Base-by-base conservation (phyloP, 2,888 invertebrate genomes). In the Ctena decussata region DNA sequence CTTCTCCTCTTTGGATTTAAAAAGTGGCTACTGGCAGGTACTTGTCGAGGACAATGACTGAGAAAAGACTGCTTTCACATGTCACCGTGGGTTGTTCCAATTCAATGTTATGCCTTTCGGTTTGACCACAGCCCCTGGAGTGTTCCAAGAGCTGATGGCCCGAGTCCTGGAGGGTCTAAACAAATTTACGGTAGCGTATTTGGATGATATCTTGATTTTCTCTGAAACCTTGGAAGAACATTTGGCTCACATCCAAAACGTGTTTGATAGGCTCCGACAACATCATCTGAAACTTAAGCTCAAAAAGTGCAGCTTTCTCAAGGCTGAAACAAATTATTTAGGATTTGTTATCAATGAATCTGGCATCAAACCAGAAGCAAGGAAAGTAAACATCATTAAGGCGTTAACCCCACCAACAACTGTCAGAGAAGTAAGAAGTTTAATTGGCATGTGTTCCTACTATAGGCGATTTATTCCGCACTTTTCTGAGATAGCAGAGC, bases 201-300 rank as follows among this genome's bases (percentile, higher is more conserved):
- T 91, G 3, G 89, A 90, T 46, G 87, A 88, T 37, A 83, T 90
- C 24, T 37, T 90, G 3, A 84, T 90, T 18, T 87, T 81, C 35
- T 77, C 70, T 53, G 18, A 46, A 21, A 77, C 82, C 11, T 11
- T 76, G 21, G 84, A 87, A 24, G 89, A 87, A 53, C 89, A 87
- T 77, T n/a, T 81, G 15, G 37, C 65, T 32, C 81, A 85, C 73
- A 70, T 80, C 21, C 49, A 84, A 73, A 5, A 46, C 30, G 84
- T 85, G 0, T 87, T 89, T 69, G 71, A 84, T 49, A 69, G 82
- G 35, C 46, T 86, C 37, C 69, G 73, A 57, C 11, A 82, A 65
- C 65, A 79, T 44, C n/a, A 44, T 0, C 49, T 87, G 21, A 79
- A 75, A 15, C 71, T 81, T 5, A 88, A 85, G 57, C 46, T 84